These are phyloP conservation scores for Drosophila obscura DNA, from an alignment of 1,140 invertebrate species.

Conservation along the genomic window DNA sequence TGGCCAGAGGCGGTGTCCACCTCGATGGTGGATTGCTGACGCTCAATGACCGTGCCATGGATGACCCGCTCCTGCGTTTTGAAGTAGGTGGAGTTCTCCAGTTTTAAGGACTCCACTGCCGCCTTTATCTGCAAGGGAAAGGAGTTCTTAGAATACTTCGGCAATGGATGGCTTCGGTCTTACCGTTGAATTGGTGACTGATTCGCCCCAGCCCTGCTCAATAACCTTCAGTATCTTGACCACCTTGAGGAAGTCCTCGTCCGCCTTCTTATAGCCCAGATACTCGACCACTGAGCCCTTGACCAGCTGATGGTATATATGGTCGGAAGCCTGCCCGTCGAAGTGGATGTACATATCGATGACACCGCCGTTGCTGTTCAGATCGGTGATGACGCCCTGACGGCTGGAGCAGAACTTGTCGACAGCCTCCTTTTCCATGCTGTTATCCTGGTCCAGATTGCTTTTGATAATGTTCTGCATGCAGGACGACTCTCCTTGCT, in stretches of 20 bases:
- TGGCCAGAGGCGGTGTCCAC: constrained; percentile 85
- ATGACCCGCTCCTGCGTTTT: constrained; percentile 84
- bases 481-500: constrained; percentile 2
- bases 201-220: constrained; percentile 55
- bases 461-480: constrained; percentile 4
- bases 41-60: constrained; percentile 85
- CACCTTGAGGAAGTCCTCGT: constrained; percentile 19
- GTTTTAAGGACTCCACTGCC: constrained; percentile 38
- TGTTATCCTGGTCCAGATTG: not conserved
- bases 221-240: constrained; percentile 54
- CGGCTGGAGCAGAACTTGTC: constrained; percentile 7
- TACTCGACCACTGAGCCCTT: constrained; percentile 61
- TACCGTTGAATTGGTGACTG: constrained; percentile 8
- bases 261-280: constrained; percentile 29
- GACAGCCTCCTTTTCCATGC: no score
- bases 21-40: constrained; percentile 83
- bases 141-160: no score
- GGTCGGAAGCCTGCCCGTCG: constrained; percentile 17
- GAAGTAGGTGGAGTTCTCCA: constrained; percentile 78
- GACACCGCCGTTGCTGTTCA: constrained; percentile 37
- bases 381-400: constrained; percentile 55
- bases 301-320: constrained; percentile 37
- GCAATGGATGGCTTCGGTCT: not conserved
- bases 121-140: constrained; percentile 14
- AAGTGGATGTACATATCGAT: constrained; percentile 56